Evolutionary conservation across 2,113 vertebrate genomes (phyloP), one percentile per base, ranked within the genome.

Genomic region (Pseudolaguvia tuberculata): DNA sequence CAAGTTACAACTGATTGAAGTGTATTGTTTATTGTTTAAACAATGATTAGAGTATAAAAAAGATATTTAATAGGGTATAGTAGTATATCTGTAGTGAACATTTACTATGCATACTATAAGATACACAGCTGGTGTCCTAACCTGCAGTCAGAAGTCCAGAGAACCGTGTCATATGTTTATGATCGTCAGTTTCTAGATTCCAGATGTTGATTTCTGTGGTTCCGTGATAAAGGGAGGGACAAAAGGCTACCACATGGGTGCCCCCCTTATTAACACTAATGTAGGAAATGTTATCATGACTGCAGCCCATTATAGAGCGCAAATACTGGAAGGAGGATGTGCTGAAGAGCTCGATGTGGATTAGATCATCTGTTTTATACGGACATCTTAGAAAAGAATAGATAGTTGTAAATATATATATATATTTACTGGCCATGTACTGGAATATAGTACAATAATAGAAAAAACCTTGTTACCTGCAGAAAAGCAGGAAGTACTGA

Each of bases 141-240:
- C 85, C 76, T 81, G 55, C 78, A 70, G 25, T 31, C n/a, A 62
- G 45, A 51, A 86, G 73, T 53, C 81, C 87, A 50, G 85, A 75
- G 71, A 88, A 84, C 56, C 79, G 86, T 29, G 80, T 83, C 50
- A 87, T 45, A 67, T 88, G 84, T 65, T 88, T 87, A 75, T 86
- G 85, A n/a, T 91, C 88, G 83, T 91, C 88, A 12, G 85, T 87
- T 74, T 89, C 81, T 72, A 86, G 65, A 84, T 90, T 89, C 89
- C 90, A 91, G 50, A 84, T 75, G 67, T 85, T 76, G 67, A 89
- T 85, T 69, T 87, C 86, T 21, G 89, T 86, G 75, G 83, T 81
- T 35, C 74, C 72, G 9, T 42, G 85, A 21, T 73, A 75, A 61
- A 65, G 56, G 17, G 87, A 76, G 35, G 35, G 18, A 72, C 88